Evolutionary conservation across 2,797 vertebrate species (phyloP), one percentile per base, ranked within the genome.

Genomic region (Emydoidea blandingii): DNA sequence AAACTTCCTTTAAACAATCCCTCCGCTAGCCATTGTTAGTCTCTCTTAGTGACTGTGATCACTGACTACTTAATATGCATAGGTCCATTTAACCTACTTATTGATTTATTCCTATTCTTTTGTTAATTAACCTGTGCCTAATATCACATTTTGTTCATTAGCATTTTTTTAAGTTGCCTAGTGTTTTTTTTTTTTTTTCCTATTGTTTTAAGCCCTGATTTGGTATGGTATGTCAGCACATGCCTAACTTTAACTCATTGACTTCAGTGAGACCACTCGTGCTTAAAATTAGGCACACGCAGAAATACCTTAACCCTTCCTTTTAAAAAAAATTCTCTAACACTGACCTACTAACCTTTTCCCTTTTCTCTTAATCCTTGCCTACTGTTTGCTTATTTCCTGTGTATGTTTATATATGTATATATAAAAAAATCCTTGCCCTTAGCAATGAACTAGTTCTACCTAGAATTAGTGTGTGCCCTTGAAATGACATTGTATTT

Each of bases 111-210:
- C 90, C 59, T 90, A 56, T 49, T 79, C 29, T 11, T 79, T 89
- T 53, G 9, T 89, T 95, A 90, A 83, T 92, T 91, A 94, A 72
- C n/a, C 90, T 81, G 41, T 44, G 56, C 31, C 41, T 91, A 74
- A 62, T 78, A 78, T 34, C 76, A 82, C 37, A 82, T 92, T 93
- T 37, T 85, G 44, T 94, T 92, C 94, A 81, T 79, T 87, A 41
- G 34, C 47, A 62, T 31, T 62, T 68, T 54, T 68, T 74, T 25
- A 74, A 41, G 37, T 72, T 72, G n/a, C 65, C 37, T 59, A 8
- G 2, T 0, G 27, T 74, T 57, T 6, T 18, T 34, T n/a, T 6
- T 18, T 34, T n/a, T 68, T 37, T 16, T 68, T 0, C 23, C 16
- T 11, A n/a, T 37, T 37, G 1, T 68, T 72, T 41, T 72, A 37